A percentile compares a stretch with the other conserved stretches of the same genome.
phyloP scores from a whole-genome alignment of 2,113 vertebrate genomes.

The Terrapene triunguis region DNA sequence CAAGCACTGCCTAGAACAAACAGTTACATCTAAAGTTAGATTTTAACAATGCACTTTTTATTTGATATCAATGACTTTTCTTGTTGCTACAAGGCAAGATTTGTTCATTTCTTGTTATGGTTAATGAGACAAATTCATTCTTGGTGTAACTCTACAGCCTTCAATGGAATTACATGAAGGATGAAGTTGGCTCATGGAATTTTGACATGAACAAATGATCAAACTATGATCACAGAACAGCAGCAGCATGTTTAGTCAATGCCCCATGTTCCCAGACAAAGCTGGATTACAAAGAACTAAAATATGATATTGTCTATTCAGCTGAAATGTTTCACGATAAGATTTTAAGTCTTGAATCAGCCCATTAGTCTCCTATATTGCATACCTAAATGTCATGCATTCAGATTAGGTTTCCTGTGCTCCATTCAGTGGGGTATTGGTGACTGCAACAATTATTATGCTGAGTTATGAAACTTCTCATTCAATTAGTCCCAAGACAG shows the following conservation, averaged over 20 bases:
- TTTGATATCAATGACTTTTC: not conserved
- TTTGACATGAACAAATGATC: not conserved
- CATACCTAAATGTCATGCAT: not conserved
- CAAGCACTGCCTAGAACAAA: slow-evolving; percentile 80
- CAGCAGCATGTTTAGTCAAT: not conserved
- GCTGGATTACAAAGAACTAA: not conserved
- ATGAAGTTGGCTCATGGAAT: not conserved
- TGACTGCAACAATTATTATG: not conserved
- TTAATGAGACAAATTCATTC: not conserved
- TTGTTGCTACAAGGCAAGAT: not conserved
- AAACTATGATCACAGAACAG: not conserved
- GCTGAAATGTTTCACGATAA: not conserved
- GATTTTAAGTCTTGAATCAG: not conserved
- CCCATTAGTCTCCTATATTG: not conserved
- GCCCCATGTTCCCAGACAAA: not conserved
- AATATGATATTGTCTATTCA: not conserved
- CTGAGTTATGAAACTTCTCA: not conserved
- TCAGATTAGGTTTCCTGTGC: slow-evolving; percentile 7
- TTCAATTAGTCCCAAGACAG: not conserved
- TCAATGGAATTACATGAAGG: not conserved
- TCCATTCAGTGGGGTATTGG: not conserved
- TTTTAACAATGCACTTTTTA: slow-evolving; percentile 29
- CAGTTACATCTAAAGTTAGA: slow-evolving; percentile 65
- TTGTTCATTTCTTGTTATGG: not conserved
- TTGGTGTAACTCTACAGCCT: not conserved